Base-by-base conservation (phyloP, 2,797 vertebrate species). In the Craterocephalus amniculus region DNA sequence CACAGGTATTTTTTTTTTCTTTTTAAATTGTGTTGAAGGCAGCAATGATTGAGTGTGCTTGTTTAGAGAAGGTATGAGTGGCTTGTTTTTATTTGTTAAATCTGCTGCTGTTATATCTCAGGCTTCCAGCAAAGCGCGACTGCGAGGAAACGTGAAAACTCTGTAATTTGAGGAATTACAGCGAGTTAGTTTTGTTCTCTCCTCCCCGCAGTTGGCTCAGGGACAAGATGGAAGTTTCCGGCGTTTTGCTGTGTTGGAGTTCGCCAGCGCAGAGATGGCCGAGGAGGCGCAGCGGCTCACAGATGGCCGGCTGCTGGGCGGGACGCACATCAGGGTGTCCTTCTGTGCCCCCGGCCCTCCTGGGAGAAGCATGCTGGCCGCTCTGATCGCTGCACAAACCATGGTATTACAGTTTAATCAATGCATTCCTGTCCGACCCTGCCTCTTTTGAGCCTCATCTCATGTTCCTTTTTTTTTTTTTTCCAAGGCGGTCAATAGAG, bases 301-400 rank as follows among this genome's bases (percentile, higher is more conserved):
- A 0, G 95, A 97, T 0, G 94, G 95, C 56, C 77, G 94, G 49
- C 76, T 80, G 2, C 88, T 97, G 16, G 95, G 92, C 0, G 95
- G 94, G 52, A 90, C 93, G 1, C 93, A 90, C 60, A 81, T 97
- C 70, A 93, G 97, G 0, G 95, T 96, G 11, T 97, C 97, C 63
- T 98, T 98, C 93, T 99, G 97, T n/a, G 97, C 96, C 27, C 97
- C 97, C 0, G 97, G 97, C 0, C 95, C 96, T 5, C 96, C 96
- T 0, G 97, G 97, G 18, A 95, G 96, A 79, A 98, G 97, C 91
- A 97, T 96, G 96, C 72, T 99, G 82, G 96, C 97, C 0, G 97
- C 97, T 0, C 92, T 99, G 55, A 98, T 97, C 0, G 97, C 97
- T 0, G 97, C 97, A 0, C 97, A 98, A 78, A 97, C 96, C 22